phyloP scores from a whole-genome alignment of 2,113 vertebrate genomes.

The Nyctibius bracteatus region DNA sequence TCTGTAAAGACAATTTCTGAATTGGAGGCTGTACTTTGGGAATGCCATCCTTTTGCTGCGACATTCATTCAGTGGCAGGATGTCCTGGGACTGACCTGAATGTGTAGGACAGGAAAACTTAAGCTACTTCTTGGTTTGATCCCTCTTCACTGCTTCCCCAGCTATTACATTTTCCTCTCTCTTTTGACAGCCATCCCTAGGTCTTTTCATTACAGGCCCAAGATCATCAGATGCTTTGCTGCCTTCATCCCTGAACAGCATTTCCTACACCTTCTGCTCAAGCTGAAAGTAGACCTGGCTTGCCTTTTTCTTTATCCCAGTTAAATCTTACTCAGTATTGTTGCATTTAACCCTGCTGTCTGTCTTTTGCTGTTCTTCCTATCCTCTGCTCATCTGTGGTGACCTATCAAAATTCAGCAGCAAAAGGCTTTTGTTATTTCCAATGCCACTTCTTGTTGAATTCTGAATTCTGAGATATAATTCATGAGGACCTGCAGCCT shows the following conservation, averaged over 20 bases:
- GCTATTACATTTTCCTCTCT: neutral
- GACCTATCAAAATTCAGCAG: neutral
- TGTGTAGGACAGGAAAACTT: neutral
- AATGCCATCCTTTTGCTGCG: neutral
- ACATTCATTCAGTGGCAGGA: neutral
- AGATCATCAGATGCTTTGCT: neutral
- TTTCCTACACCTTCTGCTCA: neutral
- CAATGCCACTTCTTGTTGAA: neutral
- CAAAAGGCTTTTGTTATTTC: neutral
- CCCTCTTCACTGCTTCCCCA: neutral
- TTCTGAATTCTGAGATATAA: slow-evolving; percentile 22
- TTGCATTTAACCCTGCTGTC: neutral
- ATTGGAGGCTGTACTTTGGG: neutral
- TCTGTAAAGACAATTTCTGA: neutral
- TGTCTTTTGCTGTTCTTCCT: neutral
- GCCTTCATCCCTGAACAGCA: neutral
- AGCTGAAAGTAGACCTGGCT: neutral
- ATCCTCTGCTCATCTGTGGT: neutral
- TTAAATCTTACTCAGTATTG: neutral
- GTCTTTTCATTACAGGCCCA: neutral
- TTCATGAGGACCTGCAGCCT: neutral
- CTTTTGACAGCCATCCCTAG: neutral
- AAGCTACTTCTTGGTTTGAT: neutral
- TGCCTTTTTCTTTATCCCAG: neutral
- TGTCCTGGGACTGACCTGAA: neutral